Base-by-base conservation (phyloP, 2,888 invertebrate species). In the Acholoe squamosa region DNA sequence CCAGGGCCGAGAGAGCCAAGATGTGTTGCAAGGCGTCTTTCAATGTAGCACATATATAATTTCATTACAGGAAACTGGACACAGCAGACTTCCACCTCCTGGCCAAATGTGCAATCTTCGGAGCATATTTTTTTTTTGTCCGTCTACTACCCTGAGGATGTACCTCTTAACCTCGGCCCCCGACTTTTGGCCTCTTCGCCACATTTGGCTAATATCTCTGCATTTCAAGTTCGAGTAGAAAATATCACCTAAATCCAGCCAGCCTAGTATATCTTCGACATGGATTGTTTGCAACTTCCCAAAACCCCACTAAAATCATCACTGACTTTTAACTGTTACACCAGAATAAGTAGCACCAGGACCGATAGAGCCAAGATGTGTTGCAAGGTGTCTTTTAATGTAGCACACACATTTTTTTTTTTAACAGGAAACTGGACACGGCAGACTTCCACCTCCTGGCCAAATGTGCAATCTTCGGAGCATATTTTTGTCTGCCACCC, bases 1-100 rank as follows among this genome's bases (percentile, higher is more conserved):
- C 76, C 76, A 76, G 25, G 76, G 76, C 25, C 31, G 28, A 28
- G 5, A 14, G 31, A 31, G 25, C 76, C 76, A 76, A 31, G 76
- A 76, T 76, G 76, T 76, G 76, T 76, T 76, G 76, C 76, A 61
- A 61, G 61, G 3, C 14, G 61, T 61, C n/a, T 61, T 61, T 61
- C 61, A n/a, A 61, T 61, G 3, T 43, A 43, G 61, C 61, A 61
- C 61, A n/a, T 61, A n/a, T 22, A 12, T 61, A n/a, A 25, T 61
- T 61, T 12, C 5, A 12, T 22, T 61, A 61, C 61, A 61, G 61
- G 61, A 61, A 61, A 25, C 1, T 61, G 14, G 16, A 25, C 61
- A 61, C 14, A 19, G 61, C 3, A 61, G 5, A 54, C 5, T 5
- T 25, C 61, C 14, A 61, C 14, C 25, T 5, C 61, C 61, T 61